Base-by-base conservation (phyloP, 2,113 vertebrate species). In the Leptobrachium leishanense region DNA sequence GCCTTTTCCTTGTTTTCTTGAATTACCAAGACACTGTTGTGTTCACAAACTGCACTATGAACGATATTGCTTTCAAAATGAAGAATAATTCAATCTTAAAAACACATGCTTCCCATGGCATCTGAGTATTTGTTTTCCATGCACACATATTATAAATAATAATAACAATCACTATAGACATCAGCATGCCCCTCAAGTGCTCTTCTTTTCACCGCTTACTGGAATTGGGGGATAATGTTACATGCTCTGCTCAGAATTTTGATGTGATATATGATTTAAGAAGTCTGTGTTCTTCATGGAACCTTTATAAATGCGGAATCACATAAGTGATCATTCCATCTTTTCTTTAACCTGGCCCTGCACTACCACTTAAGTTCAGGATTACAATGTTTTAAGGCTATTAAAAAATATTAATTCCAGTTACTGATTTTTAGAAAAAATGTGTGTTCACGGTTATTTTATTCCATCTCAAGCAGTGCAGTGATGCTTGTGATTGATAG, bases 11-110 rank as follows among this genome's bases (percentile, higher is more conserved):
- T 43, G 41, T 79, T 59, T 63, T 44, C 43, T 12, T 62, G 59
- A 64, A 75, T 64, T 66, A 72, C 62, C 41, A 72, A 65, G 59
- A 9, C 43, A 46, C 31, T 31, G 77, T 41, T 66, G 59, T 79
- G 46, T 79, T 72, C 76, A 65, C 69, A 72, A 79, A 79, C 69
- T 72, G 77, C 77, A 72, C 41, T 65, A 50, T 66, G 62, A 72
- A 72, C 15, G 62, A 79, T 79, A 79, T 72, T 79, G 69, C 69
- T 72, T 72, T 79, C 77, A 72, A 72, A 72, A 79, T 72, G 62
- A 79, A 39, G 59, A 79, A 67, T 79, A 79, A 79, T 79, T 79
- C 69, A 79, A 72, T 79, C 59, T 79, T 72, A 66, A 66, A 50
- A 79, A 79, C 59, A 79, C 59, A 79, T 72, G 69, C 62, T 72